phyloP scores from a whole-genome alignment of 2,888 invertebrate genomes.

The Metalampra italica region DNA sequence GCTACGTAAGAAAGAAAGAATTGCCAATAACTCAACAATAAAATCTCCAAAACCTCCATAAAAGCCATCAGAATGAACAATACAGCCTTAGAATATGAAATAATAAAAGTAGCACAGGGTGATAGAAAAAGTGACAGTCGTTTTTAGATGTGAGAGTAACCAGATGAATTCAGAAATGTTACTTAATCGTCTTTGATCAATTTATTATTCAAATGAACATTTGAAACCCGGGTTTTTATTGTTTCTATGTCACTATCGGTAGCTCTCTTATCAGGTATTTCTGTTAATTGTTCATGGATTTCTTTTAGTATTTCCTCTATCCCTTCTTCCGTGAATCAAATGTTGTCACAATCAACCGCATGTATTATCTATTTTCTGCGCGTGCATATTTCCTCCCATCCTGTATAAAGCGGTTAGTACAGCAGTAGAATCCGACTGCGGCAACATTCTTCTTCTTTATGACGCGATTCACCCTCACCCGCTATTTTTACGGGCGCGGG shows the following conservation, averaged over 20 bases:
- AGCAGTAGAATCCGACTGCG: slow-evolving; percentile 46
- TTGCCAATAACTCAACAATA: slow-evolving; percentile 1
- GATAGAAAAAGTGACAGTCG: neutral
- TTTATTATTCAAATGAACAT: too few relatives aligned
- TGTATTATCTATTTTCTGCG: too few relatives aligned
- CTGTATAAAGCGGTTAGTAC: slow-evolving; percentile 18
- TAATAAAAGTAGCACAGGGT: slow-evolving; percentile 33
- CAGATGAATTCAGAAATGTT: too few relatives aligned
- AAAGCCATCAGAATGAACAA: slow-evolving; percentile 8
- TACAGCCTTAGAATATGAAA: slow-evolving; percentile 35
- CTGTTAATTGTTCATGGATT: too few relatives aligned
- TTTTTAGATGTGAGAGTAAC: too few relatives aligned
- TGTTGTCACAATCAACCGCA: too few relatives aligned
- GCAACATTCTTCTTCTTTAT: slow-evolving; percentile 70
- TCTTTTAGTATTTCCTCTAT: too few relatives aligned
- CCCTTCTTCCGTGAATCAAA: too few relatives aligned
- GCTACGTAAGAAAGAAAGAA: neutral
- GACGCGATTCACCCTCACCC: slow-evolving; percentile 35
- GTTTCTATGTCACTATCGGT: too few relatives aligned
- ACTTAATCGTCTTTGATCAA: too few relatives aligned
- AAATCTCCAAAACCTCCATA: slow-evolving; percentile 8
- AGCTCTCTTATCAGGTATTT: too few relatives aligned
- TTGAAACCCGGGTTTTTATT: too few relatives aligned
- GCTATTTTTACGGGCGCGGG: slow-evolving; percentile 62
- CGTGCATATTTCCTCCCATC: slow-evolving; percentile 8